These are phyloP conservation scores for Proisotoma minuta DNA, from an alignment of 2,888 invertebrate species.

Conservation along the genomic window DNA sequence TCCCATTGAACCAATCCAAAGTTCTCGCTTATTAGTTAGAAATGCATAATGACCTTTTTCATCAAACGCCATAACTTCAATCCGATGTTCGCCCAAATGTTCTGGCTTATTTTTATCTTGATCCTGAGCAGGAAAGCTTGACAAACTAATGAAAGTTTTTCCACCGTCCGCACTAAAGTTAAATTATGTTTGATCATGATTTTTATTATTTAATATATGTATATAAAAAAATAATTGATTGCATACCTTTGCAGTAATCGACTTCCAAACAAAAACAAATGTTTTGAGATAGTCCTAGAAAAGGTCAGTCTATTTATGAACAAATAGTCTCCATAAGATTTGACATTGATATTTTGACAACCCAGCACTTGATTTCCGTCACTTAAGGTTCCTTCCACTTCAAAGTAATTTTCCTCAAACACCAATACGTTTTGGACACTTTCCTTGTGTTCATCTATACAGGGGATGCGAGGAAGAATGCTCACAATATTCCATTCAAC, in stretches of 20 bases:
- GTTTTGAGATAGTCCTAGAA: slow-evolving; percentile 19
- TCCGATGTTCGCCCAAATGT: slow-evolving; percentile 17
- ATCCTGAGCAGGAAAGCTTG: slow-evolving; percentile 19
- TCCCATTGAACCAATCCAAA: slow-evolving; percentile 34
- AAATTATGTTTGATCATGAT: not conserved
- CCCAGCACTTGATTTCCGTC: not conserved
- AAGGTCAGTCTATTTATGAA: slow-evolving; percentile 27
- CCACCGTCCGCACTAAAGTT: slow-evolving; percentile 28
- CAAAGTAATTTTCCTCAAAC: slow-evolving; percentile 9
- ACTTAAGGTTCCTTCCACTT: not conserved
- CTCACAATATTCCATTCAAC: too few species aligned
- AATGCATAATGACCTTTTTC: slow-evolving; percentile 35
- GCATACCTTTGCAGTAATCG: slow-evolving; percentile 33
- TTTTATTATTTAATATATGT: too few species aligned
- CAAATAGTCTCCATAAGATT: not conserved
- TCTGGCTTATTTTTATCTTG: not conserved
- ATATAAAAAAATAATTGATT: too few species aligned
- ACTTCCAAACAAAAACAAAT: slow-evolving; percentile 37
- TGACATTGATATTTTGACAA: too few species aligned
- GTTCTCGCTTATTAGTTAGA: slow-evolving; percentile 26
- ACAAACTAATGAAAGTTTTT: slow-evolving; percentile 18
- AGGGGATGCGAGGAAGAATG: slow-evolving; percentile 29
- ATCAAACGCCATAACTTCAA: slow-evolving; percentile 37
- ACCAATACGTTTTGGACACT: slow-evolving; percentile 5
- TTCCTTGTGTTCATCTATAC: slow-evolving; percentile 26